A percentile compares a stretch with the other conserved stretches of the same genome.
Evolutionary conservation across 2,888 invertebrate genomes (phyloP).

Genomic region (Parnassius glacialis): DNA sequence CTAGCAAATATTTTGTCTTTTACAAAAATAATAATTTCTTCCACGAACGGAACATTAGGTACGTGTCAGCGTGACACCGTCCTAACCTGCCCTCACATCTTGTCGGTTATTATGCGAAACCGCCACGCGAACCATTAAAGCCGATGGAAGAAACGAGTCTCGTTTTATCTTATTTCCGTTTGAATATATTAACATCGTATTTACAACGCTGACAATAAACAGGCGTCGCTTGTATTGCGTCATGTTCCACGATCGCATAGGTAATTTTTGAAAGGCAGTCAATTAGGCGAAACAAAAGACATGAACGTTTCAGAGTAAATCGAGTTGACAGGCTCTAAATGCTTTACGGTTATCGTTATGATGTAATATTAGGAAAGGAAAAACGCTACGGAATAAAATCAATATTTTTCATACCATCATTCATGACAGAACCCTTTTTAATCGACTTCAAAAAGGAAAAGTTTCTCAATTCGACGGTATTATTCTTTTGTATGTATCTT

Average conservation of each 20-base stretch:
- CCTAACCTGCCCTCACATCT: constrained; percentile 54
- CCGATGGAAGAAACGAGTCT: constrained; percentile 64
- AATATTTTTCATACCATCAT: too few relatives aligned
- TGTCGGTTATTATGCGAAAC: constrained; percentile 64
- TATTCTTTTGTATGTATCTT: too few relatives aligned
- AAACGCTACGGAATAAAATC: too few relatives aligned
- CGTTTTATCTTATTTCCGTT: constrained; percentile 72
- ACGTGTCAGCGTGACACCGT: constrained; percentile 35
- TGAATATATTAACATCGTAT: constrained; percentile 61
- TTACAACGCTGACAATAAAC: constrained; percentile 28
- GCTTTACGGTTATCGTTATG: too few relatives aligned
- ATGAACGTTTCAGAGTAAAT: not conserved
- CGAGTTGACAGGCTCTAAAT: too few relatives aligned
- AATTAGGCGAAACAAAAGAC: constrained; percentile 1
- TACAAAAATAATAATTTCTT: too few relatives aligned
- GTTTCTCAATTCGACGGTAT: too few relatives aligned
- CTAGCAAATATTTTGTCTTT: too few relatives aligned
- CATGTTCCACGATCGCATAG: constrained; percentile 8
- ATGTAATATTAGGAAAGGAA: too few relatives aligned
- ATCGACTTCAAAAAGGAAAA: too few relatives aligned
- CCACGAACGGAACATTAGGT: constrained; percentile 5
- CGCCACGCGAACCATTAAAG: constrained; percentile 58
- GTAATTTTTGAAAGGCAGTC: constrained; percentile 1
- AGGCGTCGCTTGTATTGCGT: constrained; percentile 18
- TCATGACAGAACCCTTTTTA: too few relatives aligned